Conservation (phyloP, 2,113 vertebrate species). For the Collichthys lucidus region DNA sequence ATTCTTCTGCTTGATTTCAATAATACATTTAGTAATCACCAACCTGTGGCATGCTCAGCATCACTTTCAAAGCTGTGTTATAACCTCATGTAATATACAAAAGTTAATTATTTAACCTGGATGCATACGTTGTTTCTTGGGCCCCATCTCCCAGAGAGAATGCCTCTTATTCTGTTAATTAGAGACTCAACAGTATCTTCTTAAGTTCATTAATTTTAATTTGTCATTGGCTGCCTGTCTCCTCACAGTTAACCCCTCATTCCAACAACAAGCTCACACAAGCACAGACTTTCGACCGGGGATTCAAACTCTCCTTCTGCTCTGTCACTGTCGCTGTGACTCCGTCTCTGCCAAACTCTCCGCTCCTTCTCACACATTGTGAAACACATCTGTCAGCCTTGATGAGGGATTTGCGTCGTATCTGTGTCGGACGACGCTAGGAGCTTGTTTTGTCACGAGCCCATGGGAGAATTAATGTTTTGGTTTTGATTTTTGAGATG, state of each 20-base stretch:
- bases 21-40: slow-evolving; percentile 57
- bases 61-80: slow-evolving; percentile 66
- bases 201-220: slow-evolving; percentile 74
- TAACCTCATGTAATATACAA: slow-evolving; percentile 81
- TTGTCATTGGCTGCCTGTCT: slow-evolving; percentile 55
- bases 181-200: slow-evolving; percentile 54
- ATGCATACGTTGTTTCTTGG: slow-evolving; percentile 62
- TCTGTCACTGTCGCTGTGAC: slow-evolving; percentile 11
- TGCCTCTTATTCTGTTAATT: slow-evolving; percentile 71
- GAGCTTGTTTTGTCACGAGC: slow-evolving; percentile 59
- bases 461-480: slow-evolving; percentile 55
- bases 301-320: slow-evolving; percentile 35
- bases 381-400: slow-evolving; percentile 47
- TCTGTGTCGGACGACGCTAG: slow-evolving; percentile 44
- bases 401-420: slow-evolving; percentile 60
- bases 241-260: slow-evolving; percentile 50
- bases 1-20: slow-evolving; percentile 27
- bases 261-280: slow-evolving; percentile 27
- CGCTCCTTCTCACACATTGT: slow-evolving; percentile 26
- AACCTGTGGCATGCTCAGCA: slow-evolving; percentile 36
- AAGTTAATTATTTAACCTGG: slow-evolving; percentile 65
- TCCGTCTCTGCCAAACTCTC: slow-evolving; percentile 33
- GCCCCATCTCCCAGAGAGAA: slow-evolving; percentile 44
- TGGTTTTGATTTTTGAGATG: slow-evolving; percentile 58
- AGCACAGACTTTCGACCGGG: slow-evolving; percentile 22